Evolutionary conservation across 30 jellyfish, hydroid and myxozoan genomes (phyloP).

Genomic region (Pseudorhiza aurosa): DNA sequence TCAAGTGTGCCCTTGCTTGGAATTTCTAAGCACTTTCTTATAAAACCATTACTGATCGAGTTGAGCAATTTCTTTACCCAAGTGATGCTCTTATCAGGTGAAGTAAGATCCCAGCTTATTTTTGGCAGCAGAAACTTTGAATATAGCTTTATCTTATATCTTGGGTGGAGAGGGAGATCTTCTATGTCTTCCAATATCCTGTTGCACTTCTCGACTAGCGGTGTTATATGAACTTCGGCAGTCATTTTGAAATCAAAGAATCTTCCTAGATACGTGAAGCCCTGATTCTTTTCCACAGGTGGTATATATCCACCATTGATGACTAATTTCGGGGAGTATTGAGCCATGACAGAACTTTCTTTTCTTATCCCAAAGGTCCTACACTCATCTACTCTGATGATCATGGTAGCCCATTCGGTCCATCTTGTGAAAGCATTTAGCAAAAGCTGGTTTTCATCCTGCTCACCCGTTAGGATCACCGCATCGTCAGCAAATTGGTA

Average conservation of each 20-base stretch:
- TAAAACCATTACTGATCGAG: no score
- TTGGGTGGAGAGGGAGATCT: no score
- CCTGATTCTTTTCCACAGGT: neutral
- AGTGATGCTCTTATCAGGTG: no score
- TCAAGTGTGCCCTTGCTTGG: no score
- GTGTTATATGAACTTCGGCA: neutral
- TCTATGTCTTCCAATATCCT: no score
- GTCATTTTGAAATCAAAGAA: neutral
- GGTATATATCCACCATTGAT: neutral
- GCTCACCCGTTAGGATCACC: neutral
- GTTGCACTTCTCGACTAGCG: neutral
- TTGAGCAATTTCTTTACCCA: no score
- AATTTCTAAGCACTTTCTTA: no score
- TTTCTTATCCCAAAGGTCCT: neutral
- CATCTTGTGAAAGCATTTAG: neutral
- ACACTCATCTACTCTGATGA: slow-evolving; percentile 22
- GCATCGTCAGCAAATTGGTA: slow-evolving; percentile 6
- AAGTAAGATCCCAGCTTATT: no score
- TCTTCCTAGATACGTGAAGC: slow-evolving; percentile 1
- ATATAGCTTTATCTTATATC: no score
- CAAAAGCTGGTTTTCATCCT: neutral
- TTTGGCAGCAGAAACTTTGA: no score
- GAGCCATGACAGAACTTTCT: no score
- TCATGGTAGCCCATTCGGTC: slow-evolving; percentile 31
- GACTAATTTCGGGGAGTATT: no score